phyloP scores from a whole-genome alignment of 2,113 vertebrate species.

The Synchiropus splendidus region DNA sequence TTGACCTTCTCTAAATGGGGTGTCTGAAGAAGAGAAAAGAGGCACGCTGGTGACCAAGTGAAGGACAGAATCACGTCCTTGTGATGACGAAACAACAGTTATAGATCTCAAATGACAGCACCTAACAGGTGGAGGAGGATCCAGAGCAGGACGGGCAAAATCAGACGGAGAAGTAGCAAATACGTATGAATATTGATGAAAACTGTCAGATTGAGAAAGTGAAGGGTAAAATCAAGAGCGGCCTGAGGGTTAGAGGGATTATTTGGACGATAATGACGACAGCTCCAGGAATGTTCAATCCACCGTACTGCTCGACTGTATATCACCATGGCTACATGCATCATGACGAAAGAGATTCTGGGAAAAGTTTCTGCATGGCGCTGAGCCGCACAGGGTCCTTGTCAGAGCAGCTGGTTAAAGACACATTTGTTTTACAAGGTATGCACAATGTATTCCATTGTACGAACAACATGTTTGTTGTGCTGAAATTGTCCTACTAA shows the following conservation, averaged over 20 bases:
- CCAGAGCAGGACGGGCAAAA: not conserved
- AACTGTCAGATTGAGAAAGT: conserved; percentile 13
- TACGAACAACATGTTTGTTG: not conserved
- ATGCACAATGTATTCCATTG: not conserved
- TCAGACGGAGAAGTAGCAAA: not conserved
- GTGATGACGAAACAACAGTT: not conserved
- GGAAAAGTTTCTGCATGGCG: not conserved
- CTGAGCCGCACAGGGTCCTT: not conserved
- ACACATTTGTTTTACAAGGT: conserved; percentile 12
- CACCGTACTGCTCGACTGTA: conserved; percentile 22
- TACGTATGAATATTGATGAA: conserved; percentile 6
- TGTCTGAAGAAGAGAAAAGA: conserved; percentile 52
- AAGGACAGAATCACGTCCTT: not conserved
- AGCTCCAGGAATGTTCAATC: conserved; percentile 36
- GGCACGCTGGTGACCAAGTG: not conserved
- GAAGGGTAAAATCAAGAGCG: conserved; percentile 18
- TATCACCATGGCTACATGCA: conserved; percentile 42
- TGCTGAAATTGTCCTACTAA: conserved; percentile 1
- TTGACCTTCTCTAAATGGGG: conserved; percentile 72
- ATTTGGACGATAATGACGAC: conserved; percentile 35
- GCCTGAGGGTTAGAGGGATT: conserved; percentile 25
- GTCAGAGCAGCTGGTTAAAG: conserved; percentile 2
- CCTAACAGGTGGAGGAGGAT: not conserved
- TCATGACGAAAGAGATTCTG: conserved; percentile 1
- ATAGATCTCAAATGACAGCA: not conserved